Evolutionary conservation across 2,888 invertebrate genomes (phyloP), one percentile per base, ranked within the genome.

Genomic region (Sinotaia quadrata): DNA sequence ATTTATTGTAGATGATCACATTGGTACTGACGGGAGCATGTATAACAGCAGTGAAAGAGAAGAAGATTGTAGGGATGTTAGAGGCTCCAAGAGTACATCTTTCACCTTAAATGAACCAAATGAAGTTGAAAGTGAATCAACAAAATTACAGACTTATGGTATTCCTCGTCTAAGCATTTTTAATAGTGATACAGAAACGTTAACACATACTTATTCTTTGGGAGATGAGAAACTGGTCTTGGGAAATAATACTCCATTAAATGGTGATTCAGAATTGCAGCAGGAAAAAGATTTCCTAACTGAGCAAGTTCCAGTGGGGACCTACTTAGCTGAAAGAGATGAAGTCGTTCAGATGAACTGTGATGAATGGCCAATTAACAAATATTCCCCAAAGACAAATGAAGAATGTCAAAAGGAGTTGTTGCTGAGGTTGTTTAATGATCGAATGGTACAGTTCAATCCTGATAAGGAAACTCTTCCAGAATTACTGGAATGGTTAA

Each of bases 401-500:
- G 62, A 62, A n/a, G 62, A 62, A 10, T 37, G 29, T 34, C 63
- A 65, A 44, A 54, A 56, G 2, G 63, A 65, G 2, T 29, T 65
- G 31, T 56, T 29, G 15, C 37, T 56, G 44, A 41, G 56, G 18
- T 18, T 65, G 15, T 65, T 65, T 41, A 37, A 54, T 29, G 63
- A 65, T 10, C 37, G 44, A 24, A 65, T 65, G 63, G 21, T 41
- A n/a, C 29, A 65, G 21, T 65, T 56, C 33, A 56, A 65, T 34
- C 63, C 63, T 7, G 21, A 2, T 27, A 54, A 65, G 21, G 63
- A 65, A 21, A 54, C 27, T 24, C 29, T 65, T 10, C 10, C 10
- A 10, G 63, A 65, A 5, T 33, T 65, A 33, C 31, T 65, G 7
- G 56, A 65, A 10, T 65, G 63, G 63, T 24, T 65, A n/a, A 65